Conservation (phyloP, 1,140 invertebrate species). For the Mamestra configurata region DNA sequence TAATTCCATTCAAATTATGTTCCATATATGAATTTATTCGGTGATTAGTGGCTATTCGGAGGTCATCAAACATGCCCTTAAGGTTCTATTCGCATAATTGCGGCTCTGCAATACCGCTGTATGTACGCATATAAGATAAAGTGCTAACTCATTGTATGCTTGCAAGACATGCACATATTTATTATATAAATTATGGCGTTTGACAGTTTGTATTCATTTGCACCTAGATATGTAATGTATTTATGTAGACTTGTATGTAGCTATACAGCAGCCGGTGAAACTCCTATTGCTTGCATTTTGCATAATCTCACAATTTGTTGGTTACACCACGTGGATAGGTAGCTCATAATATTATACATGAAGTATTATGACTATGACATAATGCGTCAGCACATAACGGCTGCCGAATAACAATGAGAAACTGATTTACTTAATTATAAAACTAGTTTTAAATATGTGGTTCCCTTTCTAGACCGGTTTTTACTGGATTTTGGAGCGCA, state of each 20-base stretch:
- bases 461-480: no score
- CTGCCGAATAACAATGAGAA: slow-evolving; percentile 23
- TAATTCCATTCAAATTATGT: no score
- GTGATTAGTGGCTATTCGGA: no score
- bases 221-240: slow-evolving; percentile 40
- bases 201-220: slow-evolving; percentile 55
- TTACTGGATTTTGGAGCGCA: no score
- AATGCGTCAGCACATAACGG: not conserved
- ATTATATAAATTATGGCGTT: slow-evolving; percentile 45
- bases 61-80: no score
- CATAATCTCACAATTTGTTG: slow-evolving; percentile 60
- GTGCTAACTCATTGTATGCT: slow-evolving; percentile 17
- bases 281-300: slow-evolving; percentile 55
- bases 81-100: not conserved
- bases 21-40: no score
- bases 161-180: slow-evolving; percentile 34
- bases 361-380: slow-evolving; percentile 30
- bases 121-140: not conserved
- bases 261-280: slow-evolving; percentile 52
- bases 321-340: slow-evolving; percentile 53
- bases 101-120: not conserved
- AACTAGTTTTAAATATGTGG: not conserved
- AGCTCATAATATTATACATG: slow-evolving; percentile 5
- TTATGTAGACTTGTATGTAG: slow-evolving; percentile 38
- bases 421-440: slow-evolving; percentile 7